A percentile compares a stretch with the other conserved stretches of the same genome.
phyloP scores from a whole-genome alignment of 2,797 vertebrate genomes.

The Sorex maritimensis region DNA sequence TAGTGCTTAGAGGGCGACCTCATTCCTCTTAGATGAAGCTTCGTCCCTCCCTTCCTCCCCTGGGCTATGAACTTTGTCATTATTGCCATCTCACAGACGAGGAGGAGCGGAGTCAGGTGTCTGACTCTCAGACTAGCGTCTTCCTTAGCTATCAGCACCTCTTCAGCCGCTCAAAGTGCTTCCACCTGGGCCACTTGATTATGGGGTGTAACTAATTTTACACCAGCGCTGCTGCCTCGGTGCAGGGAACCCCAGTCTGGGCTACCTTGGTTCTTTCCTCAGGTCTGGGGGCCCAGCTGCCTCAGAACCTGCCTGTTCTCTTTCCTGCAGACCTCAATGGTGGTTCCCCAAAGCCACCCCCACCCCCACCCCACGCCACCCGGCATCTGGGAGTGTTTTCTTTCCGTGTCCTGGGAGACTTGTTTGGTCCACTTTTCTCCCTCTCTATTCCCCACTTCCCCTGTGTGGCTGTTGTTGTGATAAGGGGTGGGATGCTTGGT shows the following conservation, averaged over 20 bases:
- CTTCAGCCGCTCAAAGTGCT: background rate
- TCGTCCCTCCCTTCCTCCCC: background rate
- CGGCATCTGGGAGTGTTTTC: background rate
- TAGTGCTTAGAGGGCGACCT: background rate
- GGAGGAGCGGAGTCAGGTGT: background rate
- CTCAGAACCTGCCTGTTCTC: background rate
- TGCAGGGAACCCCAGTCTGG: too few relatives aligned
- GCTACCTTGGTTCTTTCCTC: background rate
- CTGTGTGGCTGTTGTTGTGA: too few relatives aligned
- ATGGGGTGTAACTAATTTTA: background rate
- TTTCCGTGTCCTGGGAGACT: background rate
- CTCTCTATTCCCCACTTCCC: too few relatives aligned
- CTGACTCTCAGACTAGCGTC: background rate
- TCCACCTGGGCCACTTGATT: background rate
- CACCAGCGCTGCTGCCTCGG: background rate
- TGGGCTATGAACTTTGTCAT: background rate
- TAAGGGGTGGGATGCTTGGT: too few relatives aligned
- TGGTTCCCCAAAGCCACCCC: background rate
- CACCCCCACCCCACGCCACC: background rate
- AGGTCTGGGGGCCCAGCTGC: background rate
- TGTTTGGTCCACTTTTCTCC: background rate
- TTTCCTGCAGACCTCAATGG: background rate
- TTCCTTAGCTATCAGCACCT: background rate
- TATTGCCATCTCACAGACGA: slow-evolving; percentile 1
- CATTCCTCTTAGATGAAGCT: slow-evolving; percentile 33